These are phyloP conservation scores for Stegostoma tigrinum DNA, from an alignment of 2,113 vertebrate species.

Conservation along the genomic window DNA sequence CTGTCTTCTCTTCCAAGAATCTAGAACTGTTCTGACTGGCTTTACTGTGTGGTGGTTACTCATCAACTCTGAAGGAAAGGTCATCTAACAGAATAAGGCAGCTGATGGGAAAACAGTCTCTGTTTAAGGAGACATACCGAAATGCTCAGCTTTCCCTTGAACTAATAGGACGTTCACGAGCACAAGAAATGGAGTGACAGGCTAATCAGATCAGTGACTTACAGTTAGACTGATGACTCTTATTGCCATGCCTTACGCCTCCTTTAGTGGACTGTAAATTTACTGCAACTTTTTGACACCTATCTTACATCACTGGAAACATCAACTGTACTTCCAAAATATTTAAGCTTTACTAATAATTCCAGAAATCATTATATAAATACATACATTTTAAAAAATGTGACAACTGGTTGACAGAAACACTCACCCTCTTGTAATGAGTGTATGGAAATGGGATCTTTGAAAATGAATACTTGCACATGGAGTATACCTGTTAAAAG, in stretches of 20 bases:
- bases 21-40: neutral
- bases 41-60: neutral
- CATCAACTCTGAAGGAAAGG: neutral
- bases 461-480: conserved; percentile 86
- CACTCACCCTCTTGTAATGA: conserved; percentile 76
- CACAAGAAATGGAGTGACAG: neutral
- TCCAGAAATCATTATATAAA: neutral
- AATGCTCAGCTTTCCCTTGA: neutral
- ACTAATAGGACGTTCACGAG: neutral
- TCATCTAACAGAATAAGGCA: neutral
- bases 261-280: neutral
- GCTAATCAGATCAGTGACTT: neutral
- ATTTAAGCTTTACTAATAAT: neutral
- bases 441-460: conserved; percentile 92
- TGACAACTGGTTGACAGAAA: neutral
- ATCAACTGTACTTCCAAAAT: neutral
- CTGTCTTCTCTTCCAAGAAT: neutral
- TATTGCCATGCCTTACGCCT: neutral
- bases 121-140: neutral
- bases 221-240: neutral
- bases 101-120: neutral
- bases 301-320: neutral
- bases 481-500: conserved; percentile 74
- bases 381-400: neutral
- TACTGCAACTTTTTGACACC: neutral